phyloP scores from a whole-genome alignment of 2,797 vertebrate species.

The Arremon brunneinucha region DNA sequence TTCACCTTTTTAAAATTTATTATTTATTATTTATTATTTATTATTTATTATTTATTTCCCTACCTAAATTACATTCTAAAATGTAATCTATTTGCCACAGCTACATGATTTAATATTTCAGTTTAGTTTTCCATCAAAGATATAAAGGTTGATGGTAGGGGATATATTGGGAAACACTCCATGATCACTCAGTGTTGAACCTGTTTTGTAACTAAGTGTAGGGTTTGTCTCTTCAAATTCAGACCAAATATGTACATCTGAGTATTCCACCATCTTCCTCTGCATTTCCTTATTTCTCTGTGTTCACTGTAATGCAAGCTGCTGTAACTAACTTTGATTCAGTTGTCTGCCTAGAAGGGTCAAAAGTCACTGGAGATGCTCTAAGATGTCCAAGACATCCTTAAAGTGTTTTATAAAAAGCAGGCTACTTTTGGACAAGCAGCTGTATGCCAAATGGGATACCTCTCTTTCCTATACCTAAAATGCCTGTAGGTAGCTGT shows the following conservation, averaged over 20 bases:
- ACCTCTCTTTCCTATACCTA: neutral
- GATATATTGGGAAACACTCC: neutral
- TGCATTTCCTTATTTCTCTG: neutral
- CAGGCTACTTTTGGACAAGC: neutral
- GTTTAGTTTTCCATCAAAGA: neutral
- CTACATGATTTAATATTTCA: neutral
- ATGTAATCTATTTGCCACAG: neutral
- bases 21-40: too few relatives aligned
- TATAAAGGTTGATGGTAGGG: neutral
- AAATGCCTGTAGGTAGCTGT: neutral
- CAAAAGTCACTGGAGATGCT: neutral
- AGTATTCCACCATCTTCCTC: neutral
- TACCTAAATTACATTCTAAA: neutral
- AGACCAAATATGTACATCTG: neutral
- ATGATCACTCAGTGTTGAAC: neutral
- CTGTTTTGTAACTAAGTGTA: neutral
- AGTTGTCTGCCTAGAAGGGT: neutral
- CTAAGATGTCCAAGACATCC: neutral
- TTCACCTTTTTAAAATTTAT: too few relatives aligned
- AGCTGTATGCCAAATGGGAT: neutral
- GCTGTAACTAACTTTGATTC: neutral
- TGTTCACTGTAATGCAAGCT: neutral
- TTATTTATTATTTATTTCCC: neutral
- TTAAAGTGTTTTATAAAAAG: neutral
- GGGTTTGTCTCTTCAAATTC: neutral